phyloP scores from a whole-genome alignment of 2,113 vertebrate species.

The Gambusia holbrooki region DNA sequence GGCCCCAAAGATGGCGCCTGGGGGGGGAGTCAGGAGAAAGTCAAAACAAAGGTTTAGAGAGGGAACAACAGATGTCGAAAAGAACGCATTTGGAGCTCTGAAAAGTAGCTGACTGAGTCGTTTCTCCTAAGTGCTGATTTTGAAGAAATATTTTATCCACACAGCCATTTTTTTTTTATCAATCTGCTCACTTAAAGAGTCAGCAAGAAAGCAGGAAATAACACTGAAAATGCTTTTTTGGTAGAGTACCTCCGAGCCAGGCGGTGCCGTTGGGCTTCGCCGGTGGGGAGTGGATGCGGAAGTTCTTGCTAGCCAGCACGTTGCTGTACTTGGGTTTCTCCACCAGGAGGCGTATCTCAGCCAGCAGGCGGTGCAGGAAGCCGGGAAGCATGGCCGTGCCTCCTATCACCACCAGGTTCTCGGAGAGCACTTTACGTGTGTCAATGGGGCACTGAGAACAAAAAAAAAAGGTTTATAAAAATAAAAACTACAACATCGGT shows the following conservation, averaged over 20 bases:
- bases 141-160: neutral
- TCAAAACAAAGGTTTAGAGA: neutral
- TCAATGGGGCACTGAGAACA: constrained; percentile 91
- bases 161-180: neutral
- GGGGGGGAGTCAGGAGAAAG: neutral
- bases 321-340: constrained; percentile 93
- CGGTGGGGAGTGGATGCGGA: constrained; percentile 92
- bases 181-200: neutral
- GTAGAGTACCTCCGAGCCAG: constrained; percentile 93
- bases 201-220: neutral
- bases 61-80: neutral
- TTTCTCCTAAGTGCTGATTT: neutral
- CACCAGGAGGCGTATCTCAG: constrained; percentile 91
- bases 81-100: neutral
- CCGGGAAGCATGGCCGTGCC: constrained; percentile 95
- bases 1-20: constrained; percentile 95
- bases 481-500: neutral
- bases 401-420: constrained; percentile 95
- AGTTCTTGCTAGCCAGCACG: constrained; percentile 88
- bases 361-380: constrained; percentile 92
- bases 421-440: constrained; percentile 92
- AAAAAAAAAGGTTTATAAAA: neutral
- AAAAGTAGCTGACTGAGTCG: accelerated
- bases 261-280: constrained; percentile 96
- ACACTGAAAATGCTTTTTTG: neutral